Base-by-base conservation (phyloP, 64 coral and sea anemone genomes). In the Acropora tenuis region DNA sequence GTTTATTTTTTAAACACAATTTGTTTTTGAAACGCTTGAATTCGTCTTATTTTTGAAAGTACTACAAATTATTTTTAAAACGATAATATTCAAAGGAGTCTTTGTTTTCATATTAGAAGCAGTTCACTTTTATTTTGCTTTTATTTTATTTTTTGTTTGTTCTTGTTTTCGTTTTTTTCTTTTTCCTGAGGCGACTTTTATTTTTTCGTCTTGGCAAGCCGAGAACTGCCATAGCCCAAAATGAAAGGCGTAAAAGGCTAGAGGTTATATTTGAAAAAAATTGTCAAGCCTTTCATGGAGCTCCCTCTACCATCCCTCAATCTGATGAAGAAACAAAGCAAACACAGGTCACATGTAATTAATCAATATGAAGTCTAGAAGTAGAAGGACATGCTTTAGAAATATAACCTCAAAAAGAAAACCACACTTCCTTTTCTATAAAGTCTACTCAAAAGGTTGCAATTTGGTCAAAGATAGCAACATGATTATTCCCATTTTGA, bases 171-270 rank as follows among this genome's bases (percentile, higher is more conserved):
- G 30, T 30, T 30, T 30, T 30, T 30, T 30, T 30, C 30, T 30
- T 30, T 30, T 30, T 30, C 30, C 30, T 30, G 30, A 30, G 30
- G 30, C 30, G 30, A 30, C 30, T 17, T 71, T 78, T 78, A 48
- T 78, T 78, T 78, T 78, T 78, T 78, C 43, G 13, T 78, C 13
- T 78, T 49, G 43, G 50, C 13, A 15, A 44, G 76, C 76, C 76
- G 43, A 78, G 45, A 78, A 78, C 46, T 78, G 76, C 76, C 76
- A 78, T 49, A 75, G 40, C 61, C 83, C 83, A 86, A 71, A 86
- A 86, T 86, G 63, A 30, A 30, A 30, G 30, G 30, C 30, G 30
- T 30, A 30, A 30, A 30, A 30, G 30, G 30, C 30, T 30, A 30
- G 30, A 30, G 30, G 30, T 30, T 30, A 30, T 30, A 30, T 30